Conservation (phyloP, 1,140 invertebrate genomes). For the Caenorhabditis inopinata region DNA sequence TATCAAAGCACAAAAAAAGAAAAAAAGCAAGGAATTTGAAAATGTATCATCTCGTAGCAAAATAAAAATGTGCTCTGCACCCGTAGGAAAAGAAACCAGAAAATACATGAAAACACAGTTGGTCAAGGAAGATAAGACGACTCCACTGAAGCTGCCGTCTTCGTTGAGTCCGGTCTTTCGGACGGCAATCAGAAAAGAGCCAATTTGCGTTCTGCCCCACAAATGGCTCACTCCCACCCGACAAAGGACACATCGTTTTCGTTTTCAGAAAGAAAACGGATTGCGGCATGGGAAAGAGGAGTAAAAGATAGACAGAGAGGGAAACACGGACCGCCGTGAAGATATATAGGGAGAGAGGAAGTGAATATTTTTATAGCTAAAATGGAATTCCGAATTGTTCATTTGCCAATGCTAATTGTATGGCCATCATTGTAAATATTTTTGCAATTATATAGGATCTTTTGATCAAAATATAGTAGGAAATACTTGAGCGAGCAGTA, state of each 20-base stretch:
- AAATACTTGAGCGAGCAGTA: too few relatives aligned
- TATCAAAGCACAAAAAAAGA: background rate
- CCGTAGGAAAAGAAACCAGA: background rate
- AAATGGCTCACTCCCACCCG: constrained; percentile 8
- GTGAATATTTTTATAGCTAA: background rate
- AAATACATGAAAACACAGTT: constrained; percentile 3
- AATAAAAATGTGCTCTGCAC: background rate
- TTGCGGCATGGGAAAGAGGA: constrained; percentile 29
- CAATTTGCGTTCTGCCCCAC: constrained; percentile 29
- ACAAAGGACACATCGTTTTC: constrained; percentile 34
- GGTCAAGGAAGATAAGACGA: constrained; percentile 31
- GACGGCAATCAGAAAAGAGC: constrained; percentile 14
- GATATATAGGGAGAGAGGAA: background rate
- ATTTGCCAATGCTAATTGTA: constrained; percentile 10
- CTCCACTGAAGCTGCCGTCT: background rate
- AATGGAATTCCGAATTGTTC: constrained; percentile 20
- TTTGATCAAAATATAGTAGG: too few relatives aligned
- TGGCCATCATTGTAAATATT: background rate
- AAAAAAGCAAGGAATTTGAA: background rate
- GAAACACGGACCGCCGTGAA: constrained; percentile 6
- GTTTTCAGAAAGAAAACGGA: constrained; percentile 32
- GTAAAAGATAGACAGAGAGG: background rate
- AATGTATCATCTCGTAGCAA: background rate
- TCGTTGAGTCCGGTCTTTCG: background rate
- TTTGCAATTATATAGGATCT: background rate